Conservation (phyloP, 2,888 invertebrate genomes). For the Pterobdella sp. region DNA sequence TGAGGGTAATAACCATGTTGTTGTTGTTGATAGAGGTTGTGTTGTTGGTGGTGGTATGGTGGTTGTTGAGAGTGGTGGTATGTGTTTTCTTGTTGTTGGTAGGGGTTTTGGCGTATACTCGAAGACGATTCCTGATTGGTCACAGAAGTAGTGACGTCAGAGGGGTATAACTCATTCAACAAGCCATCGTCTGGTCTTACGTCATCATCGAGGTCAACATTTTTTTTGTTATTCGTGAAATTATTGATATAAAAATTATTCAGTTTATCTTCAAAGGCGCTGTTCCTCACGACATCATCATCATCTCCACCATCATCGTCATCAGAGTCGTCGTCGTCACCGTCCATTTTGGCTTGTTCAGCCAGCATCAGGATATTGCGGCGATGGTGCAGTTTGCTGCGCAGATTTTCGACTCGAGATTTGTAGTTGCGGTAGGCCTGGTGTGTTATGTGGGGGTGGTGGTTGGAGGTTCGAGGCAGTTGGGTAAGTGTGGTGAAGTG, state of each 20-base stretch:
- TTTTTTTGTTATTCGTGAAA: neutral
- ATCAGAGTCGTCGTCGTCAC: slow-evolving; percentile 24
- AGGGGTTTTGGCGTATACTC: no score
- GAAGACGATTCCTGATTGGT: no score
- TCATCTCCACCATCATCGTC: slow-evolving; percentile 10
- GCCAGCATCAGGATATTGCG: slow-evolving; percentile 25
- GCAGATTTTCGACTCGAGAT: neutral
- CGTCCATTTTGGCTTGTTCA: slow-evolving; percentile 17
- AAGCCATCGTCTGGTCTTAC: no score
- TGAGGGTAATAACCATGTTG: neutral
- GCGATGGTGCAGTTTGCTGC: slow-evolving; percentile 21
- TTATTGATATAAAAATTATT: neutral
- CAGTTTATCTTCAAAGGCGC: slow-evolving; percentile 4
- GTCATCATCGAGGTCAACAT: neutral
- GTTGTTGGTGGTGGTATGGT: neutral
- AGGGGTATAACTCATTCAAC: no score
- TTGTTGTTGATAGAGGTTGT: neutral
- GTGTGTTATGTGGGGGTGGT: no score
- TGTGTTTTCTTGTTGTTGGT: neutral
- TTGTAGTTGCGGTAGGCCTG: slow-evolving; percentile 27
- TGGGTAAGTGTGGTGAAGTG: neutral
- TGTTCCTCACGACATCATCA: neutral
- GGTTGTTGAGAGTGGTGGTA: neutral
- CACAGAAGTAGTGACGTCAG: no score
- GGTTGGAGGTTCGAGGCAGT: no score